phyloP scores from a whole-genome alignment of 2,888 invertebrate genomes.

The Ophioninae sp. region DNA sequence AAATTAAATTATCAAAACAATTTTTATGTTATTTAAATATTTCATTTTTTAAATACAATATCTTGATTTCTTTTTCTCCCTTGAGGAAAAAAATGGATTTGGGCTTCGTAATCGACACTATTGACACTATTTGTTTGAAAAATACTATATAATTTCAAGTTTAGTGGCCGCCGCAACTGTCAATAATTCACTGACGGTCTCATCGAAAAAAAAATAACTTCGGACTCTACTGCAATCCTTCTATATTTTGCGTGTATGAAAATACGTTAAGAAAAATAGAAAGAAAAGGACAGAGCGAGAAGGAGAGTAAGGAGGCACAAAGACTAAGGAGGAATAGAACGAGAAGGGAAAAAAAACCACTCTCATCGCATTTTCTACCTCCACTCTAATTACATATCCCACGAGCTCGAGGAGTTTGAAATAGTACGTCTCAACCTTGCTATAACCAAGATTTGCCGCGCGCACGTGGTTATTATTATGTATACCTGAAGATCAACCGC shows the following conservation, averaged over 20 bases:
- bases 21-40: too few species aligned
- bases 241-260: neutral
- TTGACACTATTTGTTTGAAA: neutral
- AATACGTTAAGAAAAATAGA: neutral
- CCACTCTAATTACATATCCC: slow-evolving; percentile 63
- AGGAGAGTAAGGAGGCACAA: slow-evolving; percentile 8
- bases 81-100: too few species aligned
- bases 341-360: slow-evolving; percentile 30
- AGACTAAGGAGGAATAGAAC: slow-evolving; percentile 8
- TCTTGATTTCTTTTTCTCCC: too few species aligned
- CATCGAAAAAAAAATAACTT: neutral
- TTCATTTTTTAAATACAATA: too few species aligned
- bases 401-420: slow-evolving; percentile 50
- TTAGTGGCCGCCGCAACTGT: neutral
- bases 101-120: too few species aligned
- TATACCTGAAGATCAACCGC: slow-evolving; percentile 23
- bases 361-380: slow-evolving; percentile 60
- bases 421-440: slow-evolving; percentile 45
- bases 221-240: neutral
- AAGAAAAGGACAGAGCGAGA: neutral
- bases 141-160: neutral
- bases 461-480: slow-evolving; percentile 48
- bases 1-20: too few species aligned
- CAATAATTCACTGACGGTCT: neutral
- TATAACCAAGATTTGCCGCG: slow-evolving; percentile 35